A percentile compares a stretch with the other conserved stretches of the same genome.
phyloP scores from a whole-genome alignment of 2,888 invertebrate species.

The Nasonia oneida region DNA sequence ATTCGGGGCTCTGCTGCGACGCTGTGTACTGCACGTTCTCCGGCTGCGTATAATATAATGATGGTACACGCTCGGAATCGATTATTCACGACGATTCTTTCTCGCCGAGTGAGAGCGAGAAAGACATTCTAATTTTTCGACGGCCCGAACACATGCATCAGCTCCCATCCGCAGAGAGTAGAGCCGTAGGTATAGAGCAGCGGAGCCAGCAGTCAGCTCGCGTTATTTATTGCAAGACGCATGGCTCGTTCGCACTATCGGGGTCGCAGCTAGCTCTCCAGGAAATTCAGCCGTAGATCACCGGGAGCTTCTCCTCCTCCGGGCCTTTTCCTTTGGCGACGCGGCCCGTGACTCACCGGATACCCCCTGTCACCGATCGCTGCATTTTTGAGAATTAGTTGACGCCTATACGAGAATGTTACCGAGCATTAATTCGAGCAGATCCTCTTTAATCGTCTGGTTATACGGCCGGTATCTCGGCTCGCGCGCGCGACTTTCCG shows the following conservation, averaged over 20 bases:
- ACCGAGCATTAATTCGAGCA: background rate
- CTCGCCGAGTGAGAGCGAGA: background rate
- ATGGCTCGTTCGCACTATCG: conserved; percentile 60
- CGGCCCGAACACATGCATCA: background rate
- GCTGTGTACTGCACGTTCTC: too few relatives aligned
- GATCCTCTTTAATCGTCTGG: too few relatives aligned
- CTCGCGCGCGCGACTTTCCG: too few relatives aligned
- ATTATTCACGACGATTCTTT: background rate
- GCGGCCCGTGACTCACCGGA: background rate
- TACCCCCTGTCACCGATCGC: too few relatives aligned
- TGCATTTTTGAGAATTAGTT: too few relatives aligned
- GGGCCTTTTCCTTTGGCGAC: background rate
- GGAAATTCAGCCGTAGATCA: conserved; percentile 65
- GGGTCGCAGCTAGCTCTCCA: conserved; percentile 38
- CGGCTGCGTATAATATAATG: too few relatives aligned
- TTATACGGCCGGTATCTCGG: too few relatives aligned
- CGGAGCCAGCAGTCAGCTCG: background rate
- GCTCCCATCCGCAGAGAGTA: too few relatives aligned
- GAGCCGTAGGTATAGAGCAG: background rate
- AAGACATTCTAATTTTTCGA: conserved; percentile 29
- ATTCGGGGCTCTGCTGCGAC: background rate
- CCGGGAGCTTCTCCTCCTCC: conserved; percentile 26
- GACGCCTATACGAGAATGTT: too few relatives aligned
- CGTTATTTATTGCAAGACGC: conserved; percentile 63
- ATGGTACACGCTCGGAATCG: background rate